A percentile compares a stretch with the other conserved stretches of the same genome.
Evolutionary conservation across 2,113 vertebrate species (phyloP).

Genomic region (Spheniscus mendiculus): DNA sequence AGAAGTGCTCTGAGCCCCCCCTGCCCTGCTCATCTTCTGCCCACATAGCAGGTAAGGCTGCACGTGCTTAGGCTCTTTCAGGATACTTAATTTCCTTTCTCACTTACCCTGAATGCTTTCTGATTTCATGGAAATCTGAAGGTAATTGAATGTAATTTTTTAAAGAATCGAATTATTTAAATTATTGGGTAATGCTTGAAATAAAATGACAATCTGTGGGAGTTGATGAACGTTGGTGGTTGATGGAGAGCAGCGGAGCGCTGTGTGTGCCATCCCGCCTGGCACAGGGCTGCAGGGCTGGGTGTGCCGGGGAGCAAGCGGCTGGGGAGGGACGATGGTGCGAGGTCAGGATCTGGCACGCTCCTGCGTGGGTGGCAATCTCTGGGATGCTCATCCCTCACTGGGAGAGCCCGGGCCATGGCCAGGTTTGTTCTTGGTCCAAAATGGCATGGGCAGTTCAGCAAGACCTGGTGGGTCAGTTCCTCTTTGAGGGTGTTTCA

Average conservation of each 20-base stretch:
- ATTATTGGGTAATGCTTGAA: constrained; percentile 15
- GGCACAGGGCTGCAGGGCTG: background rate
- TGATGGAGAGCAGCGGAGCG: background rate
- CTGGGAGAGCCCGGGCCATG: accelerated
- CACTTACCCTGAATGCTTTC: background rate
- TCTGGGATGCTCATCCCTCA: background rate
- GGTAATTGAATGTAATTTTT: constrained; percentile 61
- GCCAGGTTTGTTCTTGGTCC: background rate
- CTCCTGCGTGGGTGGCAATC: background rate
- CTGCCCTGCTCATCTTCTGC: background rate
- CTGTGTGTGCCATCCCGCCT: background rate
- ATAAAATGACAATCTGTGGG: background rate
- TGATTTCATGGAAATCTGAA: constrained; percentile 20
- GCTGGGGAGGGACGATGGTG: too few species aligned
- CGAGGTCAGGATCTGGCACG: accelerated
- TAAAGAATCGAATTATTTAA: constrained; percentile 40
- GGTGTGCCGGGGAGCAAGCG: background rate
- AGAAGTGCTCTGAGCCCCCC: background rate
- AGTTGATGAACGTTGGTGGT: background rate
- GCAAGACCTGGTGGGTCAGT: background rate
- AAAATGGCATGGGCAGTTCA: background rate
- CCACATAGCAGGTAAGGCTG: background rate
- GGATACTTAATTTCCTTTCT: constrained; percentile 25
- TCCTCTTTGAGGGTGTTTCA: background rate
- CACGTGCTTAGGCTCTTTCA: background rate